Base-by-base conservation (phyloP, 1,140 invertebrate genomes). In the Trichonephila clavipes region DNA sequence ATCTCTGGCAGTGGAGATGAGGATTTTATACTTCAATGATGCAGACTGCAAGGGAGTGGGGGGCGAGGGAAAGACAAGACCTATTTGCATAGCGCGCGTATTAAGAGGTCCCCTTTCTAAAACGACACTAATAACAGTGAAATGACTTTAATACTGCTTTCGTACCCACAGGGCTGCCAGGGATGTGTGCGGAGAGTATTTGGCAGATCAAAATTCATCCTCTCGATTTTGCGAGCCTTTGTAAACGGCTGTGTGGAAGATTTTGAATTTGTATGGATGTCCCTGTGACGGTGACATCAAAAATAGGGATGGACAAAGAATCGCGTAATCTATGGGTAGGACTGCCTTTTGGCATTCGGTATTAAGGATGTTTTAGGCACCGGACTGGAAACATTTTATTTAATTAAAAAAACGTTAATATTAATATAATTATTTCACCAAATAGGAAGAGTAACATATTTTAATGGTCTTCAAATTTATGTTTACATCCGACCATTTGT, bases 141-240 rank as follows among this genome's bases (percentile, higher is more conserved):
- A 91, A 91, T 91, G 89, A 91, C 89, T 91, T 91, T 91, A 91
- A 91, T 91, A 91, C 89, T 91, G 89, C 77, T 61, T 64, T 51
- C 89, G 40, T 64, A 91, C 89, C 89, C 89, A 91, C 89, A 91
- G 77, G 89, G 89, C 77, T 62, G 34, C 16, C 18, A 18, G 21
- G 16, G 34, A 21, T 90, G 44, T 77, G 40, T 58, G 77, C 28
- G 51, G 59, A 34, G 12, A 59, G 89, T 51, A 51, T 85, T 85
- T 28, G 40, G 82, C 58, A 87, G 59, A 87, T 87, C 85, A 87
- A 87, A 87, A 87, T 87, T 87, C 85, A 87, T 87, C 85, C 85
- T 28, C 59, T 28, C 59, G 40, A 58, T 58, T 85, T 59, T 14
- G 72, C 14, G 18, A 18, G 72, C 72, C 72, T 77, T 77, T 77